Percentiles rank a stretch among this genome's conserved stretches.
Conservation (phyloP, 1,140 invertebrate genomes). For the Ganaspis sp. region DNA sequence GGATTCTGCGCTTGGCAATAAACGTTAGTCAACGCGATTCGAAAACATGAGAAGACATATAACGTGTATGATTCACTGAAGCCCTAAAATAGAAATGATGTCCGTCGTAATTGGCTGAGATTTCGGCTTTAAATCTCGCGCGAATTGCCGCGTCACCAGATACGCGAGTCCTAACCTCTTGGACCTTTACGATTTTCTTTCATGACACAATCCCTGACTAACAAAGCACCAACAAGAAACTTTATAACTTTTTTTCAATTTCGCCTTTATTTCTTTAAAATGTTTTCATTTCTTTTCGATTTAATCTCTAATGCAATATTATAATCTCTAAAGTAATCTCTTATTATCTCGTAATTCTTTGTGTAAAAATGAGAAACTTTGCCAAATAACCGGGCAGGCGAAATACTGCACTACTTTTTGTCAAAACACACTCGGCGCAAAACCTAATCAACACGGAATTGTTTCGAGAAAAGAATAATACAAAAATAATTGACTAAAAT, state of each 20-base stretch:
- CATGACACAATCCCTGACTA: neutral
- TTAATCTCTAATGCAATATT: too few relatives aligned
- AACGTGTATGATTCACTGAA: constrained; percentile 65
- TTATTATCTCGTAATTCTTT: too few relatives aligned
- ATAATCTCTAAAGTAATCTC: too few relatives aligned
- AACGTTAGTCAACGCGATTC: constrained; percentile 60
- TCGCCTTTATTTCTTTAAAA: neutral
- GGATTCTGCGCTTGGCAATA: constrained; percentile 55
- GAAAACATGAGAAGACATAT: constrained; percentile 51
- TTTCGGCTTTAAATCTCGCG: constrained; percentile 60
- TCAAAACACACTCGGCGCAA: too few relatives aligned
- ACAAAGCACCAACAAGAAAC: neutral
- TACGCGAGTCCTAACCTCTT: constrained; percentile 16
- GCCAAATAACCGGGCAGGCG: too few relatives aligned
- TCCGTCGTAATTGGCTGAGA: constrained; percentile 51
- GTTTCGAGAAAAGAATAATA: too few relatives aligned
- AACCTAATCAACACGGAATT: too few relatives aligned
- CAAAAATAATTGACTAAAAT: too few relatives aligned
- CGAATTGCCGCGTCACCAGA: constrained; percentile 36
- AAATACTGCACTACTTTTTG: too few relatives aligned
- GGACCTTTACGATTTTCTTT: constrained; percentile 6
- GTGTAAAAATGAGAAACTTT: too few relatives aligned
- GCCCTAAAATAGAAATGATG: constrained; percentile 73
- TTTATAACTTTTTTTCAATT: neutral
- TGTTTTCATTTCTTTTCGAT: too few relatives aligned